Percentiles rank a stretch among this genome's conserved stretches.
Evolutionary conservation across 2,113 vertebrate species (phyloP).

Genomic region (Amphiprion percula): DNA sequence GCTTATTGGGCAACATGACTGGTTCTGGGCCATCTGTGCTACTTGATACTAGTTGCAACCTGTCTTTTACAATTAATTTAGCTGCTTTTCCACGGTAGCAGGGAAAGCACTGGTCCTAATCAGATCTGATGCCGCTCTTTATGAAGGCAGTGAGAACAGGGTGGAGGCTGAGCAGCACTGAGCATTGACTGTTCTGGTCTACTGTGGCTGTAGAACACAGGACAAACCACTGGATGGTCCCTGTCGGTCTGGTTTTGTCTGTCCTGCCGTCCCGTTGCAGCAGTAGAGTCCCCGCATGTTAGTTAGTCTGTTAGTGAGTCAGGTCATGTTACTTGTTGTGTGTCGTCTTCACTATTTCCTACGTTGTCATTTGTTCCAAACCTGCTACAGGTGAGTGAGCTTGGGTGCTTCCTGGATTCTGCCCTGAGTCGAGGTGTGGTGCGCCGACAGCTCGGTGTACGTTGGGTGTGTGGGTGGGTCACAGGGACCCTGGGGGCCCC

Average conservation of each 20-base stretch:
- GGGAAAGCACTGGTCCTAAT: conserved; percentile 13
- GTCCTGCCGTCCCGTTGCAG: conserved; percentile 35
- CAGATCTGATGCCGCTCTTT: conserved; percentile 5
- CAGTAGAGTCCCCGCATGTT: conserved; percentile 46
- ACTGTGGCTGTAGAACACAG: conserved; percentile 34
- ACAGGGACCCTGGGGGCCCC: conserved; percentile 85
- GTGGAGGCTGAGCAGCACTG: neutral
- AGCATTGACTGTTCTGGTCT: conserved; percentile 2
- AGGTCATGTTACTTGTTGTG: conserved; percentile 40
- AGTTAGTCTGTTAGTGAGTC: conserved; percentile 71
- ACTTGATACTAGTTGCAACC: neutral
- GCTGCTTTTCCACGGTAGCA: conserved; percentile 14
- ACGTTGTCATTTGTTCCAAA: conserved; percentile 71
- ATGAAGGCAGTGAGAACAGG: conserved; percentile 39
- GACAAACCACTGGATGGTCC: conserved; percentile 79
- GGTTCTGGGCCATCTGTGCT: conserved; percentile 1
- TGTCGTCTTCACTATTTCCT: conserved; percentile 59
- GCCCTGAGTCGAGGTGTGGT: conserved; percentile 96
- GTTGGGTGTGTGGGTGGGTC: conserved; percentile 91
- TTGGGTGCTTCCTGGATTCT: conserved; percentile 99
- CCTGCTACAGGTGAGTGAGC: conserved; percentile 98
- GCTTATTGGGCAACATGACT: conserved; percentile 6
- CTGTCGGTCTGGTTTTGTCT: conserved; percentile 39
- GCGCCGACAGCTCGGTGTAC: conserved; percentile 96
- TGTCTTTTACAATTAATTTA: conserved; percentile 4